Percentiles rank a stretch among this genome's conserved stretches.
These are phyloP conservation scores for Agonopterix subpropinquella DNA, from an alignment of 2,888 invertebrate species.

Conservation along the genomic window DNA sequence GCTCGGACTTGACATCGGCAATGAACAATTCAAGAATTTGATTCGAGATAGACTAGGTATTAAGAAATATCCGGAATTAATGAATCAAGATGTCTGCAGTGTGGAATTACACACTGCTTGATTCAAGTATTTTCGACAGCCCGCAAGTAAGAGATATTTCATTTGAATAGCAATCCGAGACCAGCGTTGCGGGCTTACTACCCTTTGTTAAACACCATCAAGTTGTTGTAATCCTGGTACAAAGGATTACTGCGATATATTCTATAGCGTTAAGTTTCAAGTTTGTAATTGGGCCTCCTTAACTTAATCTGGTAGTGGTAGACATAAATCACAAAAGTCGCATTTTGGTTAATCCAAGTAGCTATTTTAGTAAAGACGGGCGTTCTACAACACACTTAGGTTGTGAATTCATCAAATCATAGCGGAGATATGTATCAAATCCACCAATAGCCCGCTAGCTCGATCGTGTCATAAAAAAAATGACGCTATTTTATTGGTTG, in stretches of 20 bases:
- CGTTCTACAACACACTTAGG: background rate
- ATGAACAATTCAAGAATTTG: no score
- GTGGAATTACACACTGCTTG: no score
- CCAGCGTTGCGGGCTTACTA: conserved; percentile 23
- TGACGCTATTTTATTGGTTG: no score
- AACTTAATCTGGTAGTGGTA: background rate
- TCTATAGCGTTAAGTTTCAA: conserved; percentile 1
- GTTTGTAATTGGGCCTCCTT: conserved; percentile 3
- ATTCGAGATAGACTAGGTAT: no score
- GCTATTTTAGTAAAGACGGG: no score
- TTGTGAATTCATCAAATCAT: background rate
- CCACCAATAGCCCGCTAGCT: background rate
- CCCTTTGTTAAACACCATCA: conserved; percentile 31
- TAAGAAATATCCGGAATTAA: no score
- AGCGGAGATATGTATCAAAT: background rate
- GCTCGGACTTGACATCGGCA: no score
- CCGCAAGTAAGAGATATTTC: conserved; percentile 29
- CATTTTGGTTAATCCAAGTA: no score
- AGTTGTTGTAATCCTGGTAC: conserved; percentile 26
- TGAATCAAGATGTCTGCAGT: no score
- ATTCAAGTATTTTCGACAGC: no score
- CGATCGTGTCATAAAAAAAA: no score
- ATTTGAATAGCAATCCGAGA: conserved; percentile 32
- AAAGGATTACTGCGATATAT: conserved; percentile 14
- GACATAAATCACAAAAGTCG: background rate